Conservation (phyloP, 2,113 vertebrate species). For the Nycticorax nycticorax region DNA sequence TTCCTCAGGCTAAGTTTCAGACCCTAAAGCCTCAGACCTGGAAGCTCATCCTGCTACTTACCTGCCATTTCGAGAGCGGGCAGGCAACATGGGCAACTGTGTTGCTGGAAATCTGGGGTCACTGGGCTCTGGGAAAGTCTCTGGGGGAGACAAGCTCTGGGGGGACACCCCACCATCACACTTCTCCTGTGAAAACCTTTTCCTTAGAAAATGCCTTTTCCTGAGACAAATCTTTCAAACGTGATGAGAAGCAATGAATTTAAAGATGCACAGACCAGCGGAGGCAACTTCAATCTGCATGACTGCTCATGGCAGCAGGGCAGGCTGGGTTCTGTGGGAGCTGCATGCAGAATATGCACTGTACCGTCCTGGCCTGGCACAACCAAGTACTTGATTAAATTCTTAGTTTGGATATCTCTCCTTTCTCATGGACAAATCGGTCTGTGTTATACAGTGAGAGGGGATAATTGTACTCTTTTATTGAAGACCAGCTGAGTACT, state of each 20-base stretch:
- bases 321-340: not conserved
- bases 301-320: not conserved
- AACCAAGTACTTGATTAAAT: not conserved
- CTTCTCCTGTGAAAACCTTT: not conserved
- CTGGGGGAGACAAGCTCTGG: not conserved
- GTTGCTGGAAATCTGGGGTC: not conserved
- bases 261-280: rapidly evolving
- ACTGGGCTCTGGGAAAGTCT: not conserved
- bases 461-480: not conserved
- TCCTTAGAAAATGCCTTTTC: too few relatives aligned
- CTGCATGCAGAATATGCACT: rapidly evolving
- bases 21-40: not conserved
- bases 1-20: not conserved
- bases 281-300: not conserved
- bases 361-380: not conserved
- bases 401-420: not conserved
- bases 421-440: not conserved
- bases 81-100: not conserved
- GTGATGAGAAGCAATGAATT: not conserved
- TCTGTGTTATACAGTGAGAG: not conserved
- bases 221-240: not conserved
- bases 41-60: not conserved
- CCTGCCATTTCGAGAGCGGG: not conserved
- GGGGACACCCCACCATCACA: not conserved
- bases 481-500: not conserved